Evolutionary conservation across 2,797 vertebrate genomes (phyloP), one percentile per base, ranked within the genome.

Genomic region (Sphenopsis melanotis): DNA sequence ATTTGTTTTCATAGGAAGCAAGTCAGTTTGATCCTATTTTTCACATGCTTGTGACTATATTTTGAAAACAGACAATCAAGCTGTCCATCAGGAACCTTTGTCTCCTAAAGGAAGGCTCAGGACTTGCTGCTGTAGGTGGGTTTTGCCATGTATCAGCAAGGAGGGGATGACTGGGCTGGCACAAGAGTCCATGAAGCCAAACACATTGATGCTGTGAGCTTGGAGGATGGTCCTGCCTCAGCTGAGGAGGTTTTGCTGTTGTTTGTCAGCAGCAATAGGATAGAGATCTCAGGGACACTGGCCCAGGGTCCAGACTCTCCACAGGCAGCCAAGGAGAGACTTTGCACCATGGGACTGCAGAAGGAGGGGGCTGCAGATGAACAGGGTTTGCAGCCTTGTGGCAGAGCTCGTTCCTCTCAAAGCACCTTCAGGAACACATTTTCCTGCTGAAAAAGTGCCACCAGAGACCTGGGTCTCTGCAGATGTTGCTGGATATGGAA

Each of bases 31-130:
- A n/a, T 91, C 63, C 41, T 94, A 70, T 74, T 93, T 96, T 80
- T 70, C 88, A 80, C n/a, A 56, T 18, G 36, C 61, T 85, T 1
- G 22, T 82, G 85, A 74, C 84, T 66, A 2, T 76, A 64, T 81
- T 87, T 95, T 91, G 64, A 93, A 86, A 86, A 91, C 84, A 95
- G 71, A 65, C 42, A 65, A 64, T 89, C 47, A 60, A 94, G 83
- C 36, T 20, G 17, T 50, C 50, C 20, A 39, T 75, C 6, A 3
- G 74, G 47, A 88, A 56, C 47, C 21, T 57, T 59, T 71, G 64
- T 83, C 37, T 39, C 57, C 61, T 72, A 42, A 86, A 69, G 34
- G 17, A 36, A 75, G 21, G 21, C 60, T 77, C 42, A 32, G 55
- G 30, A 50, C 52, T 41, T 83, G 30, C 10, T 0, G 1, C 12